phyloP scores from a whole-genome alignment of 2,113 vertebrate species.

The Eurypyga helias region DNA sequence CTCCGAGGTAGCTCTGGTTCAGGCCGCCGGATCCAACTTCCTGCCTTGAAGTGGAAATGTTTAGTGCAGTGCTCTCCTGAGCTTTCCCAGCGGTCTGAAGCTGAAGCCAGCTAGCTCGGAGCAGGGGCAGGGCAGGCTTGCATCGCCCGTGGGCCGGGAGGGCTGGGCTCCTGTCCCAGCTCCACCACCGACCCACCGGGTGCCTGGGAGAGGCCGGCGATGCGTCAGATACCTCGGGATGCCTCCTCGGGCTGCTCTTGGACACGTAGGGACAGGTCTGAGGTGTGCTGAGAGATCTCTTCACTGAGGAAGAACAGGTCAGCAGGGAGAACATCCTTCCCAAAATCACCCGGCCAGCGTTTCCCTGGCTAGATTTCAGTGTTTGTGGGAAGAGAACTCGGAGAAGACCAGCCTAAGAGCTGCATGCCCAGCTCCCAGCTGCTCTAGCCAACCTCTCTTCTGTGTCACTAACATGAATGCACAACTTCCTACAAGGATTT shows the following conservation, averaged over 20 bases:
- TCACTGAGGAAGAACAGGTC: neutral
- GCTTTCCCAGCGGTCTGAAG: neutral
- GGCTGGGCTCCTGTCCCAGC: neutral
- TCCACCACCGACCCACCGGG: accelerated
- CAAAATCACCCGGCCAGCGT: accelerated
- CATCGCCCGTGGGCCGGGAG: accelerated
- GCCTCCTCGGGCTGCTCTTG: neutral
- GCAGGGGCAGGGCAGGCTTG: neutral
- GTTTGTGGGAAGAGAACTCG: neutral
- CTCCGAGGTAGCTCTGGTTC: neutral
- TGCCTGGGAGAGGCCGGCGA: neutral
- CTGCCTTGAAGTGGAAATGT: neutral
- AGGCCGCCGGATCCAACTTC: neutral
- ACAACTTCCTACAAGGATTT: neutral
- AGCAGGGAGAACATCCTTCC: neutral
- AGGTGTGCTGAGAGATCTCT: neutral
- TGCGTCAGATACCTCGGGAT: accelerated
- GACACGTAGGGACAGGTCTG: neutral
- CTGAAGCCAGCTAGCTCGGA: neutral
- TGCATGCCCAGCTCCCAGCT: neutral
- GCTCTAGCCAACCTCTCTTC: neutral
- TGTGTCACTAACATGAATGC: accelerated
- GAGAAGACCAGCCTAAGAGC: neutral
- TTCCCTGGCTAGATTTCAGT: neutral
- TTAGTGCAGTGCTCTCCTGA: neutral